Percentiles rank a stretch among this genome's conserved stretches.
phyloP scores from a whole-genome alignment of 92 coral and sea anemone genomes.

The Zoanthus sansibaricus region DNA sequence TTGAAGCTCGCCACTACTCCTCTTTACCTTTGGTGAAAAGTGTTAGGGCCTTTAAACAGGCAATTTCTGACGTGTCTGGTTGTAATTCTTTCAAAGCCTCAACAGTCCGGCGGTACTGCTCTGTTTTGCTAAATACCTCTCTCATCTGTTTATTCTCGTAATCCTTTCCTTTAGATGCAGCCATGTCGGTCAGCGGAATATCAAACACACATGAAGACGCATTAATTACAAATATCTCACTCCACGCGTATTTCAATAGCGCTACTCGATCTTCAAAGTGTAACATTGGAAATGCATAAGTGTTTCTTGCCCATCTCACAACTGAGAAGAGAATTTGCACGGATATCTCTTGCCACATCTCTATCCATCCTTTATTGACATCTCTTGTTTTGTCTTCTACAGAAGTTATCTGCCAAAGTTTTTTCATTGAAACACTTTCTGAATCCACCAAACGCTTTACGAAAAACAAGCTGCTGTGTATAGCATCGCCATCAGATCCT shows the following conservation, averaged over 20 bases:
- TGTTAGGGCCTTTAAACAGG: constrained; percentile 77
- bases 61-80: constrained; percentile 78
- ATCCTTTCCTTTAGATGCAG: constrained; percentile 52
- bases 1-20: neutral
- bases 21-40: constrained; percentile 77
- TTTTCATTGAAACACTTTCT: constrained; percentile 27
- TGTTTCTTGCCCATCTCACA: constrained; percentile 73
- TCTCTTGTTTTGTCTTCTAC: neutral
- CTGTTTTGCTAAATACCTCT: constrained; percentile 47
- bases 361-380: neutral
- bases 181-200: constrained; percentile 67
- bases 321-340: constrained; percentile 52
- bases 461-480: constrained; percentile 32
- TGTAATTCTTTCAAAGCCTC: constrained; percentile 71
- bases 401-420: constrained; percentile 2
- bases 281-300: constrained; percentile 75
- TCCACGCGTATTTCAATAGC: constrained; percentile 74
- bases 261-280: constrained; percentile 76
- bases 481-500: constrained; percentile 16
- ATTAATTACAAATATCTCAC: constrained; percentile 70
- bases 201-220: constrained; percentile 77
- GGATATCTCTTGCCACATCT: constrained; percentile 30
- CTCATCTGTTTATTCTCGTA: constrained; percentile 43
- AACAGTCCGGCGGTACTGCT: constrained; percentile 70
- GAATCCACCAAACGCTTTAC: constrained; percentile 34